A percentile compares a stretch with the other conserved stretches of the same genome.
Evolutionary conservation across 2,797 vertebrate genomes (phyloP).

Genomic region (Forpus xanthops): DNA sequence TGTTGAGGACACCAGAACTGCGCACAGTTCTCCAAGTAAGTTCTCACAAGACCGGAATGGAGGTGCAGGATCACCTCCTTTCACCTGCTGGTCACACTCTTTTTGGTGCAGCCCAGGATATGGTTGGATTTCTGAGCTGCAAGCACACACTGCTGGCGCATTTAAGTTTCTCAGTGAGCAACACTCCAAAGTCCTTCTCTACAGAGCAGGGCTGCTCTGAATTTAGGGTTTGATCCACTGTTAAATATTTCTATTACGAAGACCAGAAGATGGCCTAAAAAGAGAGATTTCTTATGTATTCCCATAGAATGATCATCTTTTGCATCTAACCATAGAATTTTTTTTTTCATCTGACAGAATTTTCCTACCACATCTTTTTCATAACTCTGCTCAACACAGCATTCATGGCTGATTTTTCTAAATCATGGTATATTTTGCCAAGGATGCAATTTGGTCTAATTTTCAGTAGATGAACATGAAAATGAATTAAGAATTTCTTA

Average conservation of each 20-base stretch:
- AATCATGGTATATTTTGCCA: neutral
- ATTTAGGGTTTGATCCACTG: neutral
- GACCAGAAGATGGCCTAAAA: neutral
- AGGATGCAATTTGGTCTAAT: neutral
- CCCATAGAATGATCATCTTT: neutral
- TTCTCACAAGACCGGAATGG: too few species aligned
- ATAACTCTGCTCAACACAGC: neutral
- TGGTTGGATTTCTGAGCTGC: too few species aligned
- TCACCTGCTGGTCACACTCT: too few species aligned
- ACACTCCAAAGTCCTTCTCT: too few species aligned
- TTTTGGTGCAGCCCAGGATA: too few species aligned
- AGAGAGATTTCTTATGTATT: neutral
- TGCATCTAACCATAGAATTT: neutral
- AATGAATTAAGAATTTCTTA: neutral
- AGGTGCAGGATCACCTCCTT: too few species aligned
- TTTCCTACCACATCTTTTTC: neutral
- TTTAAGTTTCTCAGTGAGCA: too few species aligned
- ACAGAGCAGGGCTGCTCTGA: too few species aligned
- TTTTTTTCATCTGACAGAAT: neutral
- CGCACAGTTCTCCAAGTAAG: too few species aligned
- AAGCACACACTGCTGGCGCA: too few species aligned
- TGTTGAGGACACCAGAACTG: too few species aligned
- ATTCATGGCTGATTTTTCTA: neutral
- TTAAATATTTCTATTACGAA: neutral
- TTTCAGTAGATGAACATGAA: neutral